Percentiles rank a stretch among this genome's conserved stretches.
Evolutionary conservation across 2,888 invertebrate species (phyloP).

Genomic region (Drosophila meridiana): DNA sequence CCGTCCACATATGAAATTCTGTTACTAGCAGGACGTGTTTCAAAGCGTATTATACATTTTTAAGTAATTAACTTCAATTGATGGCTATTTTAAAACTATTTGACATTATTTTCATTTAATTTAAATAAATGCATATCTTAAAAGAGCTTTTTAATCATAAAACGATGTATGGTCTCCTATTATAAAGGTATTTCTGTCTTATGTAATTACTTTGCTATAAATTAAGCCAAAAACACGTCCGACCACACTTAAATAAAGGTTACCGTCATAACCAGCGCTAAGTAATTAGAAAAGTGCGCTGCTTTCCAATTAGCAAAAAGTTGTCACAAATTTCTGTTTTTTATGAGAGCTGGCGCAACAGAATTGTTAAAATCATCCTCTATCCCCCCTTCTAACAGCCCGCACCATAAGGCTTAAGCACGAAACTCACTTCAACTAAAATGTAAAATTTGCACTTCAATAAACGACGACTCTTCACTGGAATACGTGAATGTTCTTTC

Average conservation of each 20-base stretch:
- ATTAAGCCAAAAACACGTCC: slow-evolving; percentile 71
- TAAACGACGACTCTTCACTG: slow-evolving; percentile 3
- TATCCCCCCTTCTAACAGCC: slow-evolving; percentile 8
- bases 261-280: slow-evolving; percentile 43
- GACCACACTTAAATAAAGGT: slow-evolving; percentile 24
- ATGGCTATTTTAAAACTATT: not conserved
- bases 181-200: not conserved
- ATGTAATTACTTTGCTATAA: slow-evolving; percentile 11
- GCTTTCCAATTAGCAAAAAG: slow-evolving; percentile 66
- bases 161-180: not conserved
- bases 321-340: slow-evolving; percentile 46
- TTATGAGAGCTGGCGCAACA: not conserved
- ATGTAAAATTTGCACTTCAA: slow-evolving; percentile 38
- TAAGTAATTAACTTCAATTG: not conserved
- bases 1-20: not conserved
- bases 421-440: slow-evolving; percentile 63
- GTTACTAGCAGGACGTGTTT: not conserved
- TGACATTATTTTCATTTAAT: not conserved
- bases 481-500: slow-evolving; percentile 28
- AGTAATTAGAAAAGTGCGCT: slow-evolving; percentile 68
- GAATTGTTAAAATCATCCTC: slow-evolving; percentile 28
- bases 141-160: not conserved
- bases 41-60: not conserved
- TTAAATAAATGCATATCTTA: not conserved
- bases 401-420: slow-evolving; percentile 61